Base-by-base conservation (phyloP, 2,888 invertebrate species). In the Octodonta nipae region DNA sequence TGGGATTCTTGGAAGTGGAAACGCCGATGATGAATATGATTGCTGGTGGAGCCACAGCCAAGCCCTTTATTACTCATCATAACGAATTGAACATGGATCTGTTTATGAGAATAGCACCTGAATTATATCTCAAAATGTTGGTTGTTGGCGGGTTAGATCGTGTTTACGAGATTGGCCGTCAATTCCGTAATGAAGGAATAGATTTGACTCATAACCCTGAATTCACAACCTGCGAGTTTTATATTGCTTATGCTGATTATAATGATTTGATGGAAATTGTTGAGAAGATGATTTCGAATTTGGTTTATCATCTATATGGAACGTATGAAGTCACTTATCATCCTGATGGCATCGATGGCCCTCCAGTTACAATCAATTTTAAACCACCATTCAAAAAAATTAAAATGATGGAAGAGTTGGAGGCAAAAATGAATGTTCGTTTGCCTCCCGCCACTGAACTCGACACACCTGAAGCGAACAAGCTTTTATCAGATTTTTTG, bases 11-110 rank as follows among this genome's bases (percentile, higher is more conserved):
- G 30, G 98, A 99, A 70, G 81, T 99, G 26, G 98, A 99, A 67
- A 99, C 98, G 2, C 98, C 98, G 3, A 89, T 99, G 83, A 96
- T 99, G 96, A 96, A 95, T 56, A 87, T 91, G 83, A 92, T 98
- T 37, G 81, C 96, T 33, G 98, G 98, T 33, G 98, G 98, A 5
- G 98, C 98, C 5, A 86, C 92, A 8, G 98, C 98, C 11, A 98
- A 96, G 63, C 98, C 98, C 0, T 99, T 99, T 57, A 68, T 93
- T 14, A 99, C 98, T 1, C 91, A 96, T 66, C 98, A 99, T 67
- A 99, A 99, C 67, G 98, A 98, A 35, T 71, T 99, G 1, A 85
- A 92, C 58, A 87, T 96, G 86, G 86, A 98, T 60, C 68, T 99
- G 34, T 98, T 74, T 60, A 88, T 99, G 88, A 75, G 98, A 54